Base-by-base conservation (phyloP, 1,140 invertebrate genomes). In the Ephestia elutella region DNA sequence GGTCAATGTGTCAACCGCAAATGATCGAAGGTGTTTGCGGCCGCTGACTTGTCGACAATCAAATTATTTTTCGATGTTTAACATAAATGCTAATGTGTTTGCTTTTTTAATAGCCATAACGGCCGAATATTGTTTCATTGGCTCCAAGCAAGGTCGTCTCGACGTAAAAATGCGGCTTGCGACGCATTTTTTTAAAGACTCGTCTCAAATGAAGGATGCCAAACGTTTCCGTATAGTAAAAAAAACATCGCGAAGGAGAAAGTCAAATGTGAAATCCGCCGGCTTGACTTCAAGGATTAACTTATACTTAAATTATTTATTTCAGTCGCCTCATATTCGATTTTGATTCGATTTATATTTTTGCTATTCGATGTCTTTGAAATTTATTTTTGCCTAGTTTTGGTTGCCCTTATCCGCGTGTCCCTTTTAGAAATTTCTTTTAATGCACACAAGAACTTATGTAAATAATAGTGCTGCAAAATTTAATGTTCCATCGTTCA, bases 241-340 rank as follows among this genome's bases (percentile, higher is more conserved):
- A n/a, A 10, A 30, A 62, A 15, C 54, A 51, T 65, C 58, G 48
- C 30, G 51, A 11, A 51, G 58, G 65, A 55, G 65, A 66, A 66
- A 66, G 65, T 66, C 19, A 49, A 63, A 68, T 68, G 66, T 65
- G 66, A 68, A 68, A 68, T 68, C 66, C 51, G 28, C 49, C 18
- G 53, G 8, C 10, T 13, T 9, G 32, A n/a, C 2, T 44, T 11
- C 9, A 44, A 10, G 38, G n/a, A 44, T 32, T 8, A 32, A 32
- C 38, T 15, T 17, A 15, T 32, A 32, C 9, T 32, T 25, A 25
- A 7, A 7, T 25, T 25, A 25, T 25, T 25, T 25, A 2, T 25
- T 25, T 2, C 2, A 7, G 2, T 25, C 7, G 21, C 7, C 2
- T 25, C 7, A 25, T 25, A 25, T 25, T n/a, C 21, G 21, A 25